phyloP scores from a whole-genome alignment of 1,140 invertebrate species.

The Druon quercuslanigerum region DNA sequence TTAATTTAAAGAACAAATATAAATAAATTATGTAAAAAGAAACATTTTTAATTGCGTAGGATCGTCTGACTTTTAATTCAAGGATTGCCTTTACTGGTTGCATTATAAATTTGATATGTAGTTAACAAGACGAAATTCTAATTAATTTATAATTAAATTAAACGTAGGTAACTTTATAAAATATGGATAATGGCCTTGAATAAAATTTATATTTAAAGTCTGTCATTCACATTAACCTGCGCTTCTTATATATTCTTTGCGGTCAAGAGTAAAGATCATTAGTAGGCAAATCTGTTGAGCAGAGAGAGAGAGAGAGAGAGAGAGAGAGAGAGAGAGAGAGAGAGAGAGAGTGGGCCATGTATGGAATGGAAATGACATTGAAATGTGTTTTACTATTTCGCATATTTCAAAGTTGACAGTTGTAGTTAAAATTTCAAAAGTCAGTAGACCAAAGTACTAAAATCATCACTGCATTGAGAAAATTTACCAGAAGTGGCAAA shows the following conservation, averaged over 20 bases:
- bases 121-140: background rate
- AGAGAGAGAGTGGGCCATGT: background rate
- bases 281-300: constrained; percentile 9
- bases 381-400: constrained; percentile 14
- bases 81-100: no score
- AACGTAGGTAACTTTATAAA: background rate
- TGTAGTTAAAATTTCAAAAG: background rate
- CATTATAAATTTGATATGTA: background rate
- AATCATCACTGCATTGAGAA: background rate
- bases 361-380: background rate
- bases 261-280: constrained; percentile 11
- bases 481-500: no score
- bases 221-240: constrained; percentile 18
- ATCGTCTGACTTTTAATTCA: no score
- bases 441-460: background rate
- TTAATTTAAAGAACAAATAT: no score
- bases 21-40: no score
- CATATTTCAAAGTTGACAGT: background rate
- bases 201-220: constrained; percentile 12
- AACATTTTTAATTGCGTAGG: no score
- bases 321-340: no score
- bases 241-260: constrained; percentile 11
- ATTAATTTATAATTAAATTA: background rate
- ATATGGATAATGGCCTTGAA: background rate
- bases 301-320: background rate